A percentile compares a stretch with the other conserved stretches of the same genome.
These are phyloP conservation scores for Takifugu flavidus DNA, from an alignment of 2,113 vertebrate genomes.

Conservation along the genomic window DNA sequence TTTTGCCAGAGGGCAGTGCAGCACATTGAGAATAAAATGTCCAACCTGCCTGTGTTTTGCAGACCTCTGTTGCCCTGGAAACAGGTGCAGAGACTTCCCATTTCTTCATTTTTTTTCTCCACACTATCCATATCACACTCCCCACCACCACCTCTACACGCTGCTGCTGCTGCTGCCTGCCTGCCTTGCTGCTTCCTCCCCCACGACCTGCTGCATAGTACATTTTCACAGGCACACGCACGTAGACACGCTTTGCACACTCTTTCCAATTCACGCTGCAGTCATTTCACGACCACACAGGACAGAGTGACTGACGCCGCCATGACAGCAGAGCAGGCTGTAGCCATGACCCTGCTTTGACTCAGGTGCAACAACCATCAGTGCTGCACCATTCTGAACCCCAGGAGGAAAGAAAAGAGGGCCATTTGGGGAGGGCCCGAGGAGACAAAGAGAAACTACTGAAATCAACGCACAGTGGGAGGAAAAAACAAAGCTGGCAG, in stretches of 20 bases:
- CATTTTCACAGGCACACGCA: slow-evolving; percentile 37
- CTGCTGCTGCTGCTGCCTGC: slow-evolving; percentile 36
- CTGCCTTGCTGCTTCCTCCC: slow-evolving; percentile 44
- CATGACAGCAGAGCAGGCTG: slow-evolving; percentile 8
- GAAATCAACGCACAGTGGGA: slow-evolving; percentile 9
- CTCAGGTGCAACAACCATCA: slow-evolving; percentile 10
- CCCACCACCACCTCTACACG: slow-evolving; percentile 31
- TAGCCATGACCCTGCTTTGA: slow-evolving; percentile 33
- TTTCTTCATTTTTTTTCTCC: slow-evolving; percentile 67
- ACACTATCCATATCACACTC: slow-evolving; percentile 69
- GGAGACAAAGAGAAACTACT: slow-evolving; percentile 33
- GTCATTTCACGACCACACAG: slow-evolving; percentile 76
- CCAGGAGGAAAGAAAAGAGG: slow-evolving; percentile 9
- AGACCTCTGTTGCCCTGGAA: slow-evolving; percentile 82
- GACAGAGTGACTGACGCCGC: slow-evolving; percentile 31
- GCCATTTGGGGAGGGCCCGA: slow-evolving; percentile 2
- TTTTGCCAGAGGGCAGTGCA: slow-evolving; percentile 70
- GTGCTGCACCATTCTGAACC: slow-evolving; percentile 47
- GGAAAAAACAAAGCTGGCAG: slow-evolving; percentile 25
- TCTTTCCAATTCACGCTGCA: slow-evolving; percentile 66
- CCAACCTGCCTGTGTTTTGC: slow-evolving; percentile 70
- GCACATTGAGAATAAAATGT: slow-evolving; percentile 57
- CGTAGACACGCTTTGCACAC: slow-evolving; percentile 21
- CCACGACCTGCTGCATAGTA: slow-evolving; percentile 73
- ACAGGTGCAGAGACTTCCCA: slow-evolving; percentile 78